Conservation (phyloP, 2,797 vertebrate genomes). For the Etheostoma perlongum region DNA sequence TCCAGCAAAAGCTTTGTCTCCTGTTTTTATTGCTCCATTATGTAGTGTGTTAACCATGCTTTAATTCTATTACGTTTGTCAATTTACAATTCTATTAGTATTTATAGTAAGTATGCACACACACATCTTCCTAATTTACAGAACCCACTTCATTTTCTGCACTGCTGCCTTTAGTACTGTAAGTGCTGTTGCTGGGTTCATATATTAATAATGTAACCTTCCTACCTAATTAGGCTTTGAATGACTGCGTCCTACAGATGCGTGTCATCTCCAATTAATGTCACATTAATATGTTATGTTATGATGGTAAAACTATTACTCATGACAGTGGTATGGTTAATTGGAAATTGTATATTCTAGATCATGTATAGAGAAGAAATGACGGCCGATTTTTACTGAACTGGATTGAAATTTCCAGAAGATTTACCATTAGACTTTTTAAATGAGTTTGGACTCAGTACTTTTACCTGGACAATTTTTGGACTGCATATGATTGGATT, state of each 20-base stretch:
- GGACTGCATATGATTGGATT: not conserved
- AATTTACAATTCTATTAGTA: slow-evolving; percentile 8
- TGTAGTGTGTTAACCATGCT: not conserved
- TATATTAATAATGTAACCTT: slow-evolving; percentile 72
- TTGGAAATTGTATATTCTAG: not conserved
- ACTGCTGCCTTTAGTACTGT: slow-evolving; percentile 33
- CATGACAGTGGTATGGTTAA: not conserved
- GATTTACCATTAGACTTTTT: not conserved
- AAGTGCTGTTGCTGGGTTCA: slow-evolving; percentile 48
- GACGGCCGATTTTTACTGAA: not conserved
- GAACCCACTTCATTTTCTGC: slow-evolving; percentile 30
- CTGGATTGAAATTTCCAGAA: not conserved
- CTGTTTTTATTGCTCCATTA: slow-evolving; percentile 8
- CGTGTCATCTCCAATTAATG: slow-evolving; percentile 60
- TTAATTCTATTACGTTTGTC: slow-evolving; percentile 4
- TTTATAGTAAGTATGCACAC: slow-evolving; percentile 10
- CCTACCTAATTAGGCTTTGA: slow-evolving; percentile 56
- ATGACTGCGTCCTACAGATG: slow-evolving; percentile 51
- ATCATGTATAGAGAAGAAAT: slow-evolving; percentile 1
- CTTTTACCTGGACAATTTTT: slow-evolving; percentile 12
- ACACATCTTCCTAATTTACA: slow-evolving; percentile 30
- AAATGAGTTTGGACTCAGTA: not conserved
- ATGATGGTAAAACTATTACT: not conserved
- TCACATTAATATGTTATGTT: slow-evolving; percentile 66
- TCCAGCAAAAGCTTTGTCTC: slow-evolving; percentile 3